phyloP scores from a whole-genome alignment of 2,797 vertebrate species.

The Leptatherina wallacei region DNA sequence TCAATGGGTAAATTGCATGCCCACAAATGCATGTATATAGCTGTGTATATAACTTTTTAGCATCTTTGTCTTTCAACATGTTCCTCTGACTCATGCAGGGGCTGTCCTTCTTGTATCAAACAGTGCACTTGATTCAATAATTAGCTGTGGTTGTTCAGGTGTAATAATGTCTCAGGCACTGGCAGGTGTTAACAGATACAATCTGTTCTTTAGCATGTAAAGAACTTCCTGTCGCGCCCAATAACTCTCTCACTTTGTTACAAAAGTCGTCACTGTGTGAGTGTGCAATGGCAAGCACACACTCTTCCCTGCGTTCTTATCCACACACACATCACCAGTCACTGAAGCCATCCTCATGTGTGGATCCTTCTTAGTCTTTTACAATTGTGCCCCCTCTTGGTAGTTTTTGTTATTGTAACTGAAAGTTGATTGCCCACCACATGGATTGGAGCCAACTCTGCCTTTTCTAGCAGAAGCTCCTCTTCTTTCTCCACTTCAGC shows the following conservation, averaged over 20 bases:
- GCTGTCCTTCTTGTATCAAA: slow-evolving; percentile 28
- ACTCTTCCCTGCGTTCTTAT: slow-evolving; percentile 5
- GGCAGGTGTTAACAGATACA: slow-evolving; percentile 58
- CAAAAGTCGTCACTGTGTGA: slow-evolving; percentile 39
- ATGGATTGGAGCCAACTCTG: slow-evolving; percentile 2
- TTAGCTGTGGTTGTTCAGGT: slow-evolving; percentile 43
- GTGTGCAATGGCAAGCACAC: slow-evolving; percentile 19
- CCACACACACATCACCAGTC: neutral
- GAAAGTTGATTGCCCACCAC: neutral
- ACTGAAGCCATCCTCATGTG: slow-evolving; percentile 5
- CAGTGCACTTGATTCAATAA: slow-evolving; percentile 41
- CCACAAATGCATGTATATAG: neutral
- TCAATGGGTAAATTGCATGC: neutral
- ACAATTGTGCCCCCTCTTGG: slow-evolving; percentile 80
- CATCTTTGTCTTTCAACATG: neutral
- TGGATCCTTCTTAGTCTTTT: slow-evolving; percentile 54
- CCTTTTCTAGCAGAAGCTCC: neutral
- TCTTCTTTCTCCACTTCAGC: neutral
- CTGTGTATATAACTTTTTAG: neutral
- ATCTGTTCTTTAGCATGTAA: slow-evolving; percentile 58
- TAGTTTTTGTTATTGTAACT: slow-evolving; percentile 27
- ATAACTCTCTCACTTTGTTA: slow-evolving; percentile 45
- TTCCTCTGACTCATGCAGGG: neutral
- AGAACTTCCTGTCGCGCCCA: slow-evolving; percentile 52
- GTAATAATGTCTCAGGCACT: slow-evolving; percentile 41